Base-by-base conservation (phyloP, 1,140 invertebrate species). In the Drosophila sucinea region DNA sequence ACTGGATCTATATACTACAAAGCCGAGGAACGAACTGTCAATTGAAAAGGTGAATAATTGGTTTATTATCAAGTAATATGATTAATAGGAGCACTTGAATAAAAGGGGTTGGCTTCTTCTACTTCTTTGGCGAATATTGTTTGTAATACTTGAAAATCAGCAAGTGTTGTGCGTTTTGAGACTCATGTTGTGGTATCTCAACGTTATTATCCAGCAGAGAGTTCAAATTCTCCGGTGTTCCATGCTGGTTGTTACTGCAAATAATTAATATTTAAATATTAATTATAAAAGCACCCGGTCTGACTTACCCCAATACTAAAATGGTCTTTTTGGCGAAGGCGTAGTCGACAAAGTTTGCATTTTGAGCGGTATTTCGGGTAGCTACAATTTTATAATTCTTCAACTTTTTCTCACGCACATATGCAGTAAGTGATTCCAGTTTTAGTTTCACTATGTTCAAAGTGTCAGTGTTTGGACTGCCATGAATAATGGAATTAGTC, bases 321-420 rank as follows among this genome's bases (percentile, higher is more conserved):
- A 47, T 47, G 4, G 44, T 47, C 44, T 7, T 47, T 23, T 47
- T 25, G 1, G 44, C 44, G 17, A 47, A 47, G 0, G 44, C 7
- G 23, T 6, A 47, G 2, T 47, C 7, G 0, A 47, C 7, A 8
- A 47, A 47, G 0, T 47, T 3, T 6, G 44, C 5, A 47, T 5
- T 25, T 47, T 47, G 5, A 23, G 4, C 44, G 10, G 44, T 7
- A 25, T 47, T 47, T 25, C 7, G 17, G 2, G 17, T 47, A 17
- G 44, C 44, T 23, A 47, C 44, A 25, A 47, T 47, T 23, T 47
- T 47, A 47, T 47, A 47, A 47, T 47, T 47, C 7, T 25, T 11
- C 6, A 23, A 25, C 2, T 47, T 47, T 47, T 47, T 17, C 4
- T 25, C 6, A 17, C 44, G 17, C 23, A 47, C 23, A 25, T 25